A percentile compares a stretch with the other conserved stretches of the same genome.
These are phyloP conservation scores for Pardalotus punctatus DNA, from an alignment of 2,113 vertebrate genomes.

Conservation along the genomic window DNA sequence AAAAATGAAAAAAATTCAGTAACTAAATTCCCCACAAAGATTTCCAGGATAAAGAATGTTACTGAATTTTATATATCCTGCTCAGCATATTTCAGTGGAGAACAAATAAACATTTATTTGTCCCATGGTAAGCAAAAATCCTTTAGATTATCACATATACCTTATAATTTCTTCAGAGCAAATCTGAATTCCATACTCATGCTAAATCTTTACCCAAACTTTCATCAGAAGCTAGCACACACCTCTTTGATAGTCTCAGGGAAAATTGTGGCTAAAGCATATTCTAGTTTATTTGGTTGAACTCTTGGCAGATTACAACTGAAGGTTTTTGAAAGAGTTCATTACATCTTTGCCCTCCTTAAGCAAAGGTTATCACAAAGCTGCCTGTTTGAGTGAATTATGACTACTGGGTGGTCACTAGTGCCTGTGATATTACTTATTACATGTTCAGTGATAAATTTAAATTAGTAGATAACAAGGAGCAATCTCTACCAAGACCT, in stretches of 20 bases:
- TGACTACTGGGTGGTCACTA: neutral
- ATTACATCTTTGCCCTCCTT: neutral
- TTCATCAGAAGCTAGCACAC: neutral
- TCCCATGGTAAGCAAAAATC: neutral
- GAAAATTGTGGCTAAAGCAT: neutral
- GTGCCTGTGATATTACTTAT: neutral
- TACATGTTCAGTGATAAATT: neutral
- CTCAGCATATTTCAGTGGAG: neutral
- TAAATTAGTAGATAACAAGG: neutral
- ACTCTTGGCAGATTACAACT: neutral
- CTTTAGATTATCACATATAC: neutral
- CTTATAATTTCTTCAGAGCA: neutral
- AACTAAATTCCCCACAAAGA: neutral
- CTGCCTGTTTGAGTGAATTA: neutral
- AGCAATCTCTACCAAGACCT: neutral
- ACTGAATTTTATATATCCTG: neutral
- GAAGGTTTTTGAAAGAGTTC: neutral
- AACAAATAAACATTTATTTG: neutral
- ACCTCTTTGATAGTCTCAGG: neutral
- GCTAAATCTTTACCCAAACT: neutral
- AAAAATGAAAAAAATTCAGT: neutral
- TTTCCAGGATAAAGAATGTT: neutral
- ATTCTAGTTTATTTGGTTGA: neutral
- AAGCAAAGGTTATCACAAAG: constrained; percentile 24
- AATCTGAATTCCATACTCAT: neutral